These are phyloP conservation scores for Rhombomys opimus DNA, from an alignment of 2,113 vertebrate genomes.

Conservation along the genomic window DNA sequence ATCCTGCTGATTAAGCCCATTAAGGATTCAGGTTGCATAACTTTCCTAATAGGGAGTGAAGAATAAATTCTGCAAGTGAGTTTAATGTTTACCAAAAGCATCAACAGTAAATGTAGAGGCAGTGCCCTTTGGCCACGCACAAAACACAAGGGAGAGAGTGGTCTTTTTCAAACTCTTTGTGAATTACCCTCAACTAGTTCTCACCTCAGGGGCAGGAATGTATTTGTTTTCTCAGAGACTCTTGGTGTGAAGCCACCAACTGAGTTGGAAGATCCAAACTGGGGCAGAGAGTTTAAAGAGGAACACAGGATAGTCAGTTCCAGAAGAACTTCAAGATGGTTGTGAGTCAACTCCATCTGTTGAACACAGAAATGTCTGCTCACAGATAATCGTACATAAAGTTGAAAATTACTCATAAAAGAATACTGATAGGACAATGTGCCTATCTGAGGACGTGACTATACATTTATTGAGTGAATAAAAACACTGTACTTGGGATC, in stretches of 20 bases:
- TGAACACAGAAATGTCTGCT: conserved; percentile 37
- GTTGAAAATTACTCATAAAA: conserved; percentile 41
- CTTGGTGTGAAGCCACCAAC: conserved; percentile 47
- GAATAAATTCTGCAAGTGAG: conserved; percentile 71
- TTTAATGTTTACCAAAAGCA: conserved; percentile 72
- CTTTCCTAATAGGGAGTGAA: conserved; percentile 66
- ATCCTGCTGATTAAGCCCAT: conserved; percentile 79
- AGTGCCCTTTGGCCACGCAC: conserved; percentile 49
- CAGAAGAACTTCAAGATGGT: conserved; percentile 42
- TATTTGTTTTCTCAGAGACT: conserved; percentile 36
- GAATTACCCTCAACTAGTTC: conserved; percentile 60
- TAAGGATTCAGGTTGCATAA: conserved; percentile 78
- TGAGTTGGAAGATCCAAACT: conserved; percentile 55
- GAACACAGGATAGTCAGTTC: neutral
- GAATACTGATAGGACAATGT: conserved; percentile 13
- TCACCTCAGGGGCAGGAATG: conserved; percentile 54
- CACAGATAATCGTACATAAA: neutral
- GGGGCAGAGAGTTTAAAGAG: conserved; percentile 41
- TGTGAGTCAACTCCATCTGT: neutral
- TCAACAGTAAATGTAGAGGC: conserved; percentile 57
- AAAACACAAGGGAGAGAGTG: conserved; percentile 30
- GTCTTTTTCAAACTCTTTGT: conserved; percentile 54
- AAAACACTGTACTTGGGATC: conserved; percentile 35
- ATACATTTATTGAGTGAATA: conserved; percentile 34
- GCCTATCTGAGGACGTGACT: conserved; percentile 2